These are phyloP conservation scores for Drosophila repleta DNA, from an alignment of 1,140 invertebrate species.

Conservation along the genomic window DNA sequence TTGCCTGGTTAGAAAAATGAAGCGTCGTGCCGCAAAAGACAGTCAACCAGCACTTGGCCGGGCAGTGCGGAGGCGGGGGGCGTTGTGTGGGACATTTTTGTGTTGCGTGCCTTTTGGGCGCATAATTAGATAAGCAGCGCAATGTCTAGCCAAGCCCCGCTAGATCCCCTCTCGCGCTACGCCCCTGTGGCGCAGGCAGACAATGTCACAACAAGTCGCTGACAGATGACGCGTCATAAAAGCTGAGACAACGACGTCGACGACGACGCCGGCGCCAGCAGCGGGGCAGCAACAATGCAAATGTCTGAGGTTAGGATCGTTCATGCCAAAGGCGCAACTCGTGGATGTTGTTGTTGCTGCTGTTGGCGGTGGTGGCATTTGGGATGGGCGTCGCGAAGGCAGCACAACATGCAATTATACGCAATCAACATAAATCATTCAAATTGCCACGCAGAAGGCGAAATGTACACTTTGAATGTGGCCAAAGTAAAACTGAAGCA, in stretches of 20 bases:
- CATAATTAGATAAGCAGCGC: slow-evolving; percentile 75
- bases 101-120: slow-evolving; percentile 67
- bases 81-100: slow-evolving; percentile 48
- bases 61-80: not conserved
- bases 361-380: not conserved
- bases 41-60: slow-evolving; percentile 40
- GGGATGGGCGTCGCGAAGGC: not conserved
- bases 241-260: slow-evolving; percentile 30
- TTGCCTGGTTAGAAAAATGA: slow-evolving; percentile 71
- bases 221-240: slow-evolving; percentile 79
- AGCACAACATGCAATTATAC: slow-evolving; percentile 78
- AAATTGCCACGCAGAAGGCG: slow-evolving; percentile 62
- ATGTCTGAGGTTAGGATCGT: slow-evolving; percentile 64
- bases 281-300: slow-evolving; percentile 56
- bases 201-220: slow-evolving; percentile 70
- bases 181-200: not conserved
- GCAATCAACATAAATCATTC: slow-evolving; percentile 81
- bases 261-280: slow-evolving; percentile 3
- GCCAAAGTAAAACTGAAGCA: slow-evolving; percentile 22
- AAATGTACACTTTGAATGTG: slow-evolving; percentile 50
- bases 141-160: slow-evolving; percentile 44
- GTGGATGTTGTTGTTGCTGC: not conserved
- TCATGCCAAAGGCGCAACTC: slow-evolving; percentile 16
- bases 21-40: slow-evolving; percentile 72
- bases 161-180: not conserved